Evolutionary conservation across 2,797 vertebrate species (phyloP), one percentile per base, ranked within the genome.

Genomic region (Ataeniobius toweri): DNA sequence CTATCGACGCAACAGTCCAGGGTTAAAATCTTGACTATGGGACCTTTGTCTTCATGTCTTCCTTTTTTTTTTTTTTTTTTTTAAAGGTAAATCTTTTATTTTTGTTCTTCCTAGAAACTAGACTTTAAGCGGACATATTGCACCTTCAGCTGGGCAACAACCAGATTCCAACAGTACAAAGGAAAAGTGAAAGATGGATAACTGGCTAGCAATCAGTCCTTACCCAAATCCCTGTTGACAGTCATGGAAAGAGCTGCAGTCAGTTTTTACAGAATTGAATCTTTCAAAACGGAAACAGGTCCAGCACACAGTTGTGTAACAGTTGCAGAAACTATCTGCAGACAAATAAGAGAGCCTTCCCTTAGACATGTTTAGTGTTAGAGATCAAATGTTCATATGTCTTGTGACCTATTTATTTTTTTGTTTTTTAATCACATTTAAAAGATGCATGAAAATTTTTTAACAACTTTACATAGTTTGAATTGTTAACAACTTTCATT

Each of bases 151-250:
- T 41, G 31, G 36, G 58, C 58, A 61, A 16, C 59, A 63, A 63
- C 14, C 16, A 0, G 28, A 18, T 31, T 63, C 28, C 59, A 20
- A 36, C 20, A 41, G 20, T 44, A 24, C 36, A 67, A 67, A 67
- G 20, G 20, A 67, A 63, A 67, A 67, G 56, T 67, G 39, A 44
- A 67, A 41, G 65, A 68, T 68, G 65, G 65, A 41, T 68, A 41
- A 41, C 36, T 41, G 20, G 65, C 20, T 39, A 41, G 16, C 20
- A 68, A 68, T 68, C 39, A 44, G 65, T 44, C 31, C 26, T 59
- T 59, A 36, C 59, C 65, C 12, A 41, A 68, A 41, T 68, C 65
- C 65, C 39, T 24, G 20, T 41, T 22, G 65, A n/a, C 36, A 68
- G 12, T 28, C 20, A 4, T n/a, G 65, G 36, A 68, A 68, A 41